Conservation (phyloP, 2,888 invertebrate genomes). For the Pyrochroa serraticornis region DNA sequence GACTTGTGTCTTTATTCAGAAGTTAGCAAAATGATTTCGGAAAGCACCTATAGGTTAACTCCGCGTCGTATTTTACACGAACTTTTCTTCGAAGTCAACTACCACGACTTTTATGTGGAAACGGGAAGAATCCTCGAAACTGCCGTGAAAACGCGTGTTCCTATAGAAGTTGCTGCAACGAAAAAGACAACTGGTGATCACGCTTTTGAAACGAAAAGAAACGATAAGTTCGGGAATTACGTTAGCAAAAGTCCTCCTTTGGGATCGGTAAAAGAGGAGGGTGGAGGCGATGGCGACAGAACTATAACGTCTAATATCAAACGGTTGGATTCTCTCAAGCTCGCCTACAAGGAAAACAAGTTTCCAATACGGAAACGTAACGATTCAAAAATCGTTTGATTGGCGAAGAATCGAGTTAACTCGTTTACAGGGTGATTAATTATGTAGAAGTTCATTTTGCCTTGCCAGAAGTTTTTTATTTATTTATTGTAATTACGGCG, state of each 20-base stretch:
- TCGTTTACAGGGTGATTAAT: slow-evolving; percentile 27
- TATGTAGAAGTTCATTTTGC: slow-evolving; percentile 6
- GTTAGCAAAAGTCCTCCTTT: too few relatives aligned
- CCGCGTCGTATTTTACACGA: slow-evolving; percentile 91
- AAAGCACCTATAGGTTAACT: slow-evolving; percentile 80
- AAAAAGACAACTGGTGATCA: neutral
- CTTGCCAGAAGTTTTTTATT: neutral
- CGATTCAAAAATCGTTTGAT: slow-evolving; percentile 22
- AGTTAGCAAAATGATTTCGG: slow-evolving; percentile 78
- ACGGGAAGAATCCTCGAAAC: slow-evolving; percentile 59
- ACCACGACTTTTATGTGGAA: slow-evolving; percentile 66
- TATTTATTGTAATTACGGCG: neutral
- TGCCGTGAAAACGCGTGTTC: slow-evolving; percentile 30
- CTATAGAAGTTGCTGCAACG: neutral
- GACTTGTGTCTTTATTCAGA: slow-evolving; percentile 94
- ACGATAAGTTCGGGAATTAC: slow-evolving; percentile 2
- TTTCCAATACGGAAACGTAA: slow-evolving; percentile 60
- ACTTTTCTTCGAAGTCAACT: slow-evolving; percentile 84
- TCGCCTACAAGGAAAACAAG: slow-evolving; percentile 65
- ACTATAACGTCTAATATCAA: slow-evolving; percentile 46
- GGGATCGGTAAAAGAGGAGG: too few relatives aligned
- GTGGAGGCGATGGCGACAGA: slow-evolving; percentile 31
- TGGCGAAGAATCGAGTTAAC: slow-evolving; percentile 8
- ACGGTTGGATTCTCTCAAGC: slow-evolving; percentile 58
- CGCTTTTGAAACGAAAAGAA: neutral